These are phyloP conservation scores for Pomacea canaliculata DNA, from an alignment of 2,888 invertebrate species.

Conservation along the genomic window DNA sequence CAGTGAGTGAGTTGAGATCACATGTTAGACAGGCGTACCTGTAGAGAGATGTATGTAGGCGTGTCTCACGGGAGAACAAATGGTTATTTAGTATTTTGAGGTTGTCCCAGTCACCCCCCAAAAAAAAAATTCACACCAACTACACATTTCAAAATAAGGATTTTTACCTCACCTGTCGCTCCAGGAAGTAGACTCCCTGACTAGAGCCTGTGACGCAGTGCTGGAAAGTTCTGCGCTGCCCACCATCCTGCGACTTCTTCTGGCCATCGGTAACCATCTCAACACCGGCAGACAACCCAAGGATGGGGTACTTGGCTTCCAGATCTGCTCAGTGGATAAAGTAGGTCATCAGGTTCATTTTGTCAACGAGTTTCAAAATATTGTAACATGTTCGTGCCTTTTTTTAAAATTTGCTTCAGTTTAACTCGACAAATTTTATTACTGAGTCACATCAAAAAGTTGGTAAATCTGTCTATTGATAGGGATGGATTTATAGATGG, in stretches of 20 bases:
- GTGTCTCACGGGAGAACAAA: no score
- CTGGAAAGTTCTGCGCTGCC: slow-evolving; percentile 40
- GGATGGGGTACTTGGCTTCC: slow-evolving; percentile 44
- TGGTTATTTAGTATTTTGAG: no score
- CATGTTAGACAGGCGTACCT: no score
- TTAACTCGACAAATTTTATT: no score
- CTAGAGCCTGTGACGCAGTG: slow-evolving; percentile 48
- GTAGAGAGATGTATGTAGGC: no score
- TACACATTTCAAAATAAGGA: not conserved
- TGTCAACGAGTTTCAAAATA: not conserved
- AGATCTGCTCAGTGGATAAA: slow-evolving; percentile 52
- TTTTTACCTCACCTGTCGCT: not conserved
- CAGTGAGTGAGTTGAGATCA: not conserved
- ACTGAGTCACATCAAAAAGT: not conserved
- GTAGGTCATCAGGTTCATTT: slow-evolving; percentile 25
- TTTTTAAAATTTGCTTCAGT: no score
- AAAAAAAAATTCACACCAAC: no score
- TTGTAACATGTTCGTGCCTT: not conserved
- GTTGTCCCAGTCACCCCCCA: no score
- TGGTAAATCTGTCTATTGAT: not conserved
- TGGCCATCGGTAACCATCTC: slow-evolving; percentile 54
- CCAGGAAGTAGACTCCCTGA: slow-evolving; percentile 47
- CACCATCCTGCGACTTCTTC: slow-evolving; percentile 47
- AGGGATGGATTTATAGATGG: not conserved
- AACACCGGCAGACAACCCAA: slow-evolving; percentile 45